These are phyloP conservation scores for Mythimna loreyi DNA, from an alignment of 2,888 invertebrate species.

Conservation along the genomic window DNA sequence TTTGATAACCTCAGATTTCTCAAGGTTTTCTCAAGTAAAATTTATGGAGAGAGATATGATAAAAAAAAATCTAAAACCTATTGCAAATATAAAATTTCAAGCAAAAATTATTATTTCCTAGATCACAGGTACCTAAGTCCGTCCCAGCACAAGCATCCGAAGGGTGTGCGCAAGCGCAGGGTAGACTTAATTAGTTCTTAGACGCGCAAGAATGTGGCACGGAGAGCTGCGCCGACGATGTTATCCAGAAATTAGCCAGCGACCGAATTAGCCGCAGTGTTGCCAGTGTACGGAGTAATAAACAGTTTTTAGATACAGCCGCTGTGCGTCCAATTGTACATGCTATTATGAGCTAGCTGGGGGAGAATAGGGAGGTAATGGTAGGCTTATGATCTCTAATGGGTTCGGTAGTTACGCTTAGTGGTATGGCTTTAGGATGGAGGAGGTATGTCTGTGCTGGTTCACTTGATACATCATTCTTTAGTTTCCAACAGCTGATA, in stretches of 20 bases:
- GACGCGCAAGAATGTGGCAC: conserved; percentile 82
- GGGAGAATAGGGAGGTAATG: conserved; percentile 29
- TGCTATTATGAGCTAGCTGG: conserved; percentile 37
- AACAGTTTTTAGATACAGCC: conserved; percentile 61
- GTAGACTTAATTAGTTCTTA: conserved; percentile 85
- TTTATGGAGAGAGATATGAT: too few relatives aligned
- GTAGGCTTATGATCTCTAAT: conserved; percentile 47
- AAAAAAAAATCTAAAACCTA: background rate
- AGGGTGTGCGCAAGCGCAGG: conserved; percentile 69
- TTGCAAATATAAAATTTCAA: too few relatives aligned
- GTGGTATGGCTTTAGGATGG: conserved; percentile 13
- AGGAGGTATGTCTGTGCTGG: background rate
- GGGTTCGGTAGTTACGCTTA: conserved; percentile 28
- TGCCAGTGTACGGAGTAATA: conserved; percentile 55
- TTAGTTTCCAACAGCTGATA: background rate
- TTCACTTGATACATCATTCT: background rate
- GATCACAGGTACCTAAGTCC: conserved; percentile 30
- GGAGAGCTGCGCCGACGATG: conserved; percentile 62
- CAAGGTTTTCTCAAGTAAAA: too few relatives aligned
- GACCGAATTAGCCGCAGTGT: conserved; percentile 72
- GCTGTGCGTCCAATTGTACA: conserved; percentile 51
- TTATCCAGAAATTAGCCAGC: conserved; percentile 75
- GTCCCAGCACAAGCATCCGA: conserved; percentile 51
- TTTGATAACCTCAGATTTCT: conserved; percentile 14
- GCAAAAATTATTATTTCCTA: conserved; percentile 10